Evolutionary conservation across 2,888 invertebrate genomes (phyloP).

Genomic region (Leuctra nigra): DNA sequence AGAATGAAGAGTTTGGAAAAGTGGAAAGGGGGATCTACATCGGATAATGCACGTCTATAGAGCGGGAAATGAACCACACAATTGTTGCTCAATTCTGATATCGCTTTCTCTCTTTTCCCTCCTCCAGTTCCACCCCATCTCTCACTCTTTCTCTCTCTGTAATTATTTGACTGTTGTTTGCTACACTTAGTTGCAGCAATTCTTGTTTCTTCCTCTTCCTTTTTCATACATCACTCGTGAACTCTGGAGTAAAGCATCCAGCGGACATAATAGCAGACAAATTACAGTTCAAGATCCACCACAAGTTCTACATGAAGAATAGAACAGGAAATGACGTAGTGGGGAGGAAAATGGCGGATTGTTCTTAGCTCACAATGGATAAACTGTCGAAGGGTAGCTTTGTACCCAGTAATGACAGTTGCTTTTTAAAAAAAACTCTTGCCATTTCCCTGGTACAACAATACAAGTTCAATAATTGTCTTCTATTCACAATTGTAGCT

Average conservation of each 20-base stretch:
- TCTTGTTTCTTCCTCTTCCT: conserved; percentile 21
- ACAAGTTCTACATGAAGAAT: conserved; percentile 11
- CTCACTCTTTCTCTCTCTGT: conserved; percentile 1
- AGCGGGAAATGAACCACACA: conserved; percentile 21
- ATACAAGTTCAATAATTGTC: too few relatives aligned
- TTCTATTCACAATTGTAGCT: too few relatives aligned
- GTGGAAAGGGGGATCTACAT: conserved; percentile 10
- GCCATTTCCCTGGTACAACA: conserved; percentile 7
- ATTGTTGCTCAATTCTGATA: conserved; percentile 2
- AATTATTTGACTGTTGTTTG: conserved; percentile 19
- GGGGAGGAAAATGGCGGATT: conserved; percentile 10
- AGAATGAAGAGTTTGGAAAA: conserved; percentile 11
- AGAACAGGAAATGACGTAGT: conserved; percentile 20
- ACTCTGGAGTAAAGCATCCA: conserved; percentile 15
- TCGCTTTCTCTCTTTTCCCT: too few relatives aligned
- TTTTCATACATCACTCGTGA: conserved; percentile 16
- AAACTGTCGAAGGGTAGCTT: neutral
- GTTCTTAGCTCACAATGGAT: conserved; percentile 6
- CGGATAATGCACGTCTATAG: conserved; percentile 19
- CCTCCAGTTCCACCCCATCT: neutral
- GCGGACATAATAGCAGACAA: conserved; percentile 22
- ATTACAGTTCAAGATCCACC: conserved; percentile 17
- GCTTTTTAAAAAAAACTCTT: conserved; percentile 15
- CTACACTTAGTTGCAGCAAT: conserved; percentile 19
- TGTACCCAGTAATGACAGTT: conserved; percentile 6